Conservation (phyloP, 2,113 vertebrate species). For the Melanotaenia duboulayi region DNA sequence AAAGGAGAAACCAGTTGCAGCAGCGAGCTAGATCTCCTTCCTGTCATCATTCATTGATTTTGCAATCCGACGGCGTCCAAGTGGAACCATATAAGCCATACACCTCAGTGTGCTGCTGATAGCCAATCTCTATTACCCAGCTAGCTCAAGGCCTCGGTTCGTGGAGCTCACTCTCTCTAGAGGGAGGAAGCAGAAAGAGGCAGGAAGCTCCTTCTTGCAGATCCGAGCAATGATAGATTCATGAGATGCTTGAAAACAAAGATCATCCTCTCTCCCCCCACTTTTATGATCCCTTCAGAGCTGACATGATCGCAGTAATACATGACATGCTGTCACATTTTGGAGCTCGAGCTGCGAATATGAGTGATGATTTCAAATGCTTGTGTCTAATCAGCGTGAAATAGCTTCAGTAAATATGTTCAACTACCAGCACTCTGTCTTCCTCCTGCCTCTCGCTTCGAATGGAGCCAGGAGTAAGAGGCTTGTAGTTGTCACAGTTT, state of each 20-base stretch:
- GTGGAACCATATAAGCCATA: slow-evolving; percentile 69
- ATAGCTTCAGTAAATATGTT: slow-evolving; percentile 77
- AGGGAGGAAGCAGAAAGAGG: slow-evolving; percentile 22
- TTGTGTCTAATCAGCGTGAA: slow-evolving; percentile 71
- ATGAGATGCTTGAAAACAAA: slow-evolving; percentile 58
- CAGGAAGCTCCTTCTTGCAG: slow-evolving; percentile 46
- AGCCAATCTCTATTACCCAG: slow-evolving; percentile 73
- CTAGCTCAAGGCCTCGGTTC: slow-evolving; percentile 54
- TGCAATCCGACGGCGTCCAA: slow-evolving; percentile 75
- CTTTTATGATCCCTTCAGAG: slow-evolving; percentile 79
- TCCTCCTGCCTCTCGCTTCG: slow-evolving; percentile 50
- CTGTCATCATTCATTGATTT: slow-evolving; percentile 81
- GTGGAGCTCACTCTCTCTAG: slow-evolving; percentile 52
- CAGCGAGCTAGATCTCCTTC: slow-evolving; percentile 63
- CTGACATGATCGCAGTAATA: slow-evolving; percentile 63
- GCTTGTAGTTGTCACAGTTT: slow-evolving; percentile 77
- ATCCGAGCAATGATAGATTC: slow-evolving; percentile 65
- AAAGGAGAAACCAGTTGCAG: slow-evolving; percentile 36
- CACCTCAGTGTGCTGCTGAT: slow-evolving; percentile 67
- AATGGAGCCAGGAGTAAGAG: slow-evolving; percentile 72
- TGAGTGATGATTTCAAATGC: slow-evolving; percentile 67
- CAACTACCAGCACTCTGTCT: slow-evolving; percentile 40
- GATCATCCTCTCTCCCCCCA: slow-evolving; percentile 60
- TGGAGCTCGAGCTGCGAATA: slow-evolving; percentile 48
- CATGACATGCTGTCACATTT: slow-evolving; percentile 66